Evolutionary conservation across 2,888 invertebrate genomes (phyloP).

Genomic region (Tetanocera ferruginea): DNA sequence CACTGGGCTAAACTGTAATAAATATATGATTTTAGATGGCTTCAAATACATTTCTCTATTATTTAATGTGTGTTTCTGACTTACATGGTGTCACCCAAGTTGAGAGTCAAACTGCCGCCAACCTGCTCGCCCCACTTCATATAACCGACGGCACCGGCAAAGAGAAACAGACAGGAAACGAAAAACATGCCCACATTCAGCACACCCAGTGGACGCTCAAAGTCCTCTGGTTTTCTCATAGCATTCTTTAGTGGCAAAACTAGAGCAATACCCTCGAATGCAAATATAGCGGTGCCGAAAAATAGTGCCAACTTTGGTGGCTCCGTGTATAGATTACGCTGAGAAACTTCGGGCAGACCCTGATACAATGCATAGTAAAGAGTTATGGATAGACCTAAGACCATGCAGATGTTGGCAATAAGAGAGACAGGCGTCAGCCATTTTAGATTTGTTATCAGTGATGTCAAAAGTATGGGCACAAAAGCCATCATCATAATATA

Average conservation of each 20-base stretch:
- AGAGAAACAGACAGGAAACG: constrained; percentile 82
- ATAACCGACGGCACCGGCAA: constrained; percentile 90
- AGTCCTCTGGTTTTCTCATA: constrained; percentile 84
- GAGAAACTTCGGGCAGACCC: constrained; percentile 75
- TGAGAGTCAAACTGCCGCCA: constrained; percentile 88
- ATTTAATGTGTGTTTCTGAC: constrained; percentile 35
- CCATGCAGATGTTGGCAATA: constrained; percentile 81
- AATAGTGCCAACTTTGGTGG: constrained; percentile 83
- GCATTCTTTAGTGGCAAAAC: constrained; percentile 95
- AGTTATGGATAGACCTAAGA: constrained; percentile 79
- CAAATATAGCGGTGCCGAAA: constrained; percentile 96
- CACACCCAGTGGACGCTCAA: constrained; percentile 86
- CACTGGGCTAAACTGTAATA: constrained; percentile 80
- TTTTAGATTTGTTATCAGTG: constrained; percentile 83
- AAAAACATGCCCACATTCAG: constrained; percentile 87
- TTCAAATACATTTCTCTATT: not conserved
- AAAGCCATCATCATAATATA: constrained; percentile 82
- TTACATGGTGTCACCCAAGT: constrained; percentile 75
- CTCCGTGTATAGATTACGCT: constrained; percentile 75
- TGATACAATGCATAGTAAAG: constrained; percentile 82
- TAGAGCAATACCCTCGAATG: constrained; percentile 96
- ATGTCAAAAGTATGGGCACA: constrained; percentile 79
- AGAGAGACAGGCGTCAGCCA: constrained; percentile 83
- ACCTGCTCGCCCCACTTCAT: constrained; percentile 88
- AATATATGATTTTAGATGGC: not conserved